These are phyloP conservation scores for Bagarius yarrelli DNA, from an alignment of 2,113 vertebrate species.

Conservation along the genomic window DNA sequence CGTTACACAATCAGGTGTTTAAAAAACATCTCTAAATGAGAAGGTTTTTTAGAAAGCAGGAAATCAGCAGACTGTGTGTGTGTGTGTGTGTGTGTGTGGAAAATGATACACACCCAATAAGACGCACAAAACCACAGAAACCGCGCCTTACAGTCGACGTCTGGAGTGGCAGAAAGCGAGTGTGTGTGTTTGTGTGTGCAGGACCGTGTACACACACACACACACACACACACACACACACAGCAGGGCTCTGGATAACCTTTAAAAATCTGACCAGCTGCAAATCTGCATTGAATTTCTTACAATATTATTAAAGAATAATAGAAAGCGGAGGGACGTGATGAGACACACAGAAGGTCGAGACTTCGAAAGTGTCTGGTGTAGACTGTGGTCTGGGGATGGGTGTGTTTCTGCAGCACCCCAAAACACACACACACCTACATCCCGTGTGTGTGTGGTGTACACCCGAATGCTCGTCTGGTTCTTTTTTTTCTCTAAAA, in stretches of 20 bases:
- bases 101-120: slow-evolving; percentile 1
- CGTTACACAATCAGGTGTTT: background rate
- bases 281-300: background rate
- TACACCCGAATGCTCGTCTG: background rate
- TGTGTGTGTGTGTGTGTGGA: background rate
- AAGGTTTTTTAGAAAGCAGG: slow-evolving; percentile 21
- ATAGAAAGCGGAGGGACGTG: background rate
- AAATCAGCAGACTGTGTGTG: slow-evolving; percentile 21
- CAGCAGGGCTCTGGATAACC: background rate
- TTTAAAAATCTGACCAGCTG: background rate
- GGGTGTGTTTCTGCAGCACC: slow-evolving; percentile 19
- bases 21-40: background rate
- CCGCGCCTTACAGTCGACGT: background rate
- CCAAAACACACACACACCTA: slow-evolving; percentile 25
- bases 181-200: background rate
- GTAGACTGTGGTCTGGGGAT: slow-evolving; percentile 20
- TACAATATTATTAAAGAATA: no score
- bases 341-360: background rate
- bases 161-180: background rate
- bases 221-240: no score
- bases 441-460: background rate
- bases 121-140: background rate
- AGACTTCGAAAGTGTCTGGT: slow-evolving; percentile 14
- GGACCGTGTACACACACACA: background rate
- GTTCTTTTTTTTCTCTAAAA: background rate